Base-by-base conservation (phyloP, 2,113 vertebrate species). In the Kryptolebias marmoratus region DNA sequence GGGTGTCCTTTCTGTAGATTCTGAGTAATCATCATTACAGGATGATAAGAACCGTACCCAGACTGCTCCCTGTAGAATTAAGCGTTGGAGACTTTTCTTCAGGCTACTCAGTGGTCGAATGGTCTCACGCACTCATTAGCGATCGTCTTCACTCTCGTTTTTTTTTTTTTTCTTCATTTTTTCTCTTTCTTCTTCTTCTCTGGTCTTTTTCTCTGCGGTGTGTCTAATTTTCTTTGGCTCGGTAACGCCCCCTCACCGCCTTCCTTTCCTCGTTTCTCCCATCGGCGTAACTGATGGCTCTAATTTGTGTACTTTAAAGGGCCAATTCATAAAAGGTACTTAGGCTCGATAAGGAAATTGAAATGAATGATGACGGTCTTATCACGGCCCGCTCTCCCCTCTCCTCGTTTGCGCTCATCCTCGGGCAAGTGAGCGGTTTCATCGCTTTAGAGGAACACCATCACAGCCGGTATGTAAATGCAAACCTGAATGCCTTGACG, bases 231-330 rank as follows among this genome's bases (percentile, higher is more conserved):
- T 81, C 75, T 62, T 64, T 36, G 61, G 67, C 77, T 75, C 49
- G 2, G 61, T 71, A 63, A 49, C 71, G 8, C 75, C 59, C 68
- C 48, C 73, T 54, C 77, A 42, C 79, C 15, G 53, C 78, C 61
- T 61, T 69, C 42, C 58, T 42, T 27, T 77, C 63, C 82, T 82
- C 86, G 81, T 87, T 85, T 84, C 80, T 59, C 83, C 75, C 36
- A 45, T 64, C n/a, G 52, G 80, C 89, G 89, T 89, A 92, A 93
- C 87, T 87, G 91, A 87, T 90, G 89, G 86, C 76, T 90, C 88
- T 87, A 91, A 93, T 94, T 92, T 92, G 88, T 92, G 85, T 89
- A 84, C 88, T 90, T 90, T 91, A 89, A 90, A 91, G 88, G 89
- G 77, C 80, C 90, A 88, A 91, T 92, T 93, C 89, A 89, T 90